These are phyloP conservation scores for Fundulus diaphanus DNA, from an alignment of 2,797 vertebrate species.

Conservation along the genomic window DNA sequence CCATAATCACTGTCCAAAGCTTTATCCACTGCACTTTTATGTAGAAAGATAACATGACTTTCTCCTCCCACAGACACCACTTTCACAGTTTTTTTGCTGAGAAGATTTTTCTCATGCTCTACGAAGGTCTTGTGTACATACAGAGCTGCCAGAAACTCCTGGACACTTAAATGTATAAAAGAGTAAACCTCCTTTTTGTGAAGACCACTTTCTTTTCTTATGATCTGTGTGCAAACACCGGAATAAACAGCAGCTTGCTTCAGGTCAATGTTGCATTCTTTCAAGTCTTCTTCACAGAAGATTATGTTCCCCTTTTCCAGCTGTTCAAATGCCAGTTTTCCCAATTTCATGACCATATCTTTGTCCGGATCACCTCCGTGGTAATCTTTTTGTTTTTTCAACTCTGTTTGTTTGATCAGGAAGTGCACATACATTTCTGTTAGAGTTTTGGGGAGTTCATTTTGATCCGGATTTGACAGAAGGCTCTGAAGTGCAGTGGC, in stretches of 20 bases:
- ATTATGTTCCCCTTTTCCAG: slow-evolving; percentile 7
- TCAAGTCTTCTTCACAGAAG: slow-evolving; percentile 11
- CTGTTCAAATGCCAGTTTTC: slow-evolving; percentile 45
- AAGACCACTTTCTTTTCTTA: slow-evolving; percentile 24
- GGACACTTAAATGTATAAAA: slow-evolving; percentile 38
- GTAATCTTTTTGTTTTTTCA: slow-evolving; percentile 24
- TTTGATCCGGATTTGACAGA: neutral
- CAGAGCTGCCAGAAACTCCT: slow-evolving; percentile 40
- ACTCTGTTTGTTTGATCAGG: slow-evolving; percentile 29
- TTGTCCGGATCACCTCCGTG: neutral
- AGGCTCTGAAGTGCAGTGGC: slow-evolving; percentile 11
- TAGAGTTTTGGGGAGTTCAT: slow-evolving; percentile 26
- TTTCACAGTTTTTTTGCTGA: neutral
- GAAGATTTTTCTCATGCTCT: neutral
- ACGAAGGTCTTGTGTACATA: slow-evolving; percentile 33
- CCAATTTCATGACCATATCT: slow-evolving; percentile 29
- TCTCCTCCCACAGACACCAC: neutral
- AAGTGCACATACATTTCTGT: slow-evolving; percentile 43
- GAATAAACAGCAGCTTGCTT: slow-evolving; percentile 28
- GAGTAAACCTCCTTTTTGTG: slow-evolving; percentile 24
- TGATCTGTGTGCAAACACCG: slow-evolving; percentile 35
- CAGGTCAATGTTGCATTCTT: slow-evolving; percentile 12
- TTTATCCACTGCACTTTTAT: slow-evolving; percentile 4
- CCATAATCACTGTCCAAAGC: neutral
- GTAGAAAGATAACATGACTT: slow-evolving; percentile 6